phyloP scores from a whole-genome alignment of 2,797 vertebrate species.

The Nyctalus aviator region DNA sequence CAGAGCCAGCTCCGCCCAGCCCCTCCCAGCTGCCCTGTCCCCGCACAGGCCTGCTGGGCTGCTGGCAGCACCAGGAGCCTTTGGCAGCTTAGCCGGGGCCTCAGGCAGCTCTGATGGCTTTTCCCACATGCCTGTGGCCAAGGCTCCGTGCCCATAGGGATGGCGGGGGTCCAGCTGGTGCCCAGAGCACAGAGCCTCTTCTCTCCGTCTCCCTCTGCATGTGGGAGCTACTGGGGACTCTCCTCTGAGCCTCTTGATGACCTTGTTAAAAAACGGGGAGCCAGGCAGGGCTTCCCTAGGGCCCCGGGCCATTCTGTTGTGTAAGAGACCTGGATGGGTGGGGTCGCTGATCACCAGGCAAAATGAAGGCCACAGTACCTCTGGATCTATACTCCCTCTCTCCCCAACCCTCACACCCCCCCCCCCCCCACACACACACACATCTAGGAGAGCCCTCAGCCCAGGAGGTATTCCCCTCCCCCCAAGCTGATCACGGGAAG shows the following conservation, averaged over 20 bases:
- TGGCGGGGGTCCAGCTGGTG: background rate
- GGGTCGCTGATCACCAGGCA: conserved; percentile 94
- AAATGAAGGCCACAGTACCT: conserved; percentile 94
- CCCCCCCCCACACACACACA: conserved; percentile 67
- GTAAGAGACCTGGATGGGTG: conserved; percentile 88
- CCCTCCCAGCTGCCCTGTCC: background rate
- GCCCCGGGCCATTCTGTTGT: conserved; percentile 88
- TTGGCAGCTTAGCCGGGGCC: background rate
- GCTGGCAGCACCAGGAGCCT: background rate
- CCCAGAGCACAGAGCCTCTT: background rate
- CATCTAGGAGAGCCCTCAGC: conserved; percentile 91
- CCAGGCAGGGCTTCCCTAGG: background rate
- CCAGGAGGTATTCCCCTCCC: conserved; percentile 82
- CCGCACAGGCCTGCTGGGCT: background rate
- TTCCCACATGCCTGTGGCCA: background rate
- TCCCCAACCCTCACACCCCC: background rate
- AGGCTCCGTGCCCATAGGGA: background rate
- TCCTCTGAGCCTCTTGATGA: background rate
- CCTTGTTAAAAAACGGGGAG: background rate
- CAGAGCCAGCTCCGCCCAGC: background rate
- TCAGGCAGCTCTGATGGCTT: background rate
- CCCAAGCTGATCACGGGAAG: background rate
- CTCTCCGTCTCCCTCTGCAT: background rate
- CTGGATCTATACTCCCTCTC: conserved; percentile 88
- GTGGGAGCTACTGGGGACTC: background rate